Conservation (phyloP, 2,797 vertebrate species). For the Knipowitschia caucasica region DNA sequence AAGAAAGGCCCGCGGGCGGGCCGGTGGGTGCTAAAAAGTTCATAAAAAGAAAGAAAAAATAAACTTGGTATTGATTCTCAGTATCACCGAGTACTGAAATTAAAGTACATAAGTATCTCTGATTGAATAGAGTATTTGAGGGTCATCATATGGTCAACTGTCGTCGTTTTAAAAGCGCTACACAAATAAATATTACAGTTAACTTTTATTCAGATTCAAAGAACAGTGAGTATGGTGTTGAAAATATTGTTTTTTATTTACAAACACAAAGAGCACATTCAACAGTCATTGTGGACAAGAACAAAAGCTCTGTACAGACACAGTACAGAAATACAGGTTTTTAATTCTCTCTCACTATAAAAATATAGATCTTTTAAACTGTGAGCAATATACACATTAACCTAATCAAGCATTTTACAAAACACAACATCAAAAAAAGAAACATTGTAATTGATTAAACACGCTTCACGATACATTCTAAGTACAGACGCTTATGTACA, state of each 20-base stretch:
- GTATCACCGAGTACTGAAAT: no score
- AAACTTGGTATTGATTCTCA: no score
- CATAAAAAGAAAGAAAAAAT: no score
- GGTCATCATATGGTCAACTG: no score
- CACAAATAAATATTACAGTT: no score
- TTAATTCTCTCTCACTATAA: not conserved
- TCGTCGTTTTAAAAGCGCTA: no score
- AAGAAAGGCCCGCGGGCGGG: no score
- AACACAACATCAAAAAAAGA: not conserved
- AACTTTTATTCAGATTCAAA: not conserved
- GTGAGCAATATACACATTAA: not conserved
- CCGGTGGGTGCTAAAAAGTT: no score
- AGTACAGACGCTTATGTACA: not conserved
- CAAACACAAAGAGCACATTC: constrained; percentile 15
- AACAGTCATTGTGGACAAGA: constrained; percentile 6
- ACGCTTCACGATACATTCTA: not conserved
- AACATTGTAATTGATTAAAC: not conserved
- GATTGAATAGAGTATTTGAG: no score
- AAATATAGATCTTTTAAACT: not conserved
- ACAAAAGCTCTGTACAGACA: constrained; percentile 5
- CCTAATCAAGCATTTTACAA: not conserved
- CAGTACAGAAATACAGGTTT: not conserved
- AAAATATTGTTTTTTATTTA: constrained; percentile 5
- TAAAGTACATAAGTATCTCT: no score
- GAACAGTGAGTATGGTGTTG: not conserved